A percentile compares a stretch with the other conserved stretches of the same genome.
phyloP scores from a whole-genome alignment of 2,113 vertebrate species.

The Psilopsiagon aurifrons region DNA sequence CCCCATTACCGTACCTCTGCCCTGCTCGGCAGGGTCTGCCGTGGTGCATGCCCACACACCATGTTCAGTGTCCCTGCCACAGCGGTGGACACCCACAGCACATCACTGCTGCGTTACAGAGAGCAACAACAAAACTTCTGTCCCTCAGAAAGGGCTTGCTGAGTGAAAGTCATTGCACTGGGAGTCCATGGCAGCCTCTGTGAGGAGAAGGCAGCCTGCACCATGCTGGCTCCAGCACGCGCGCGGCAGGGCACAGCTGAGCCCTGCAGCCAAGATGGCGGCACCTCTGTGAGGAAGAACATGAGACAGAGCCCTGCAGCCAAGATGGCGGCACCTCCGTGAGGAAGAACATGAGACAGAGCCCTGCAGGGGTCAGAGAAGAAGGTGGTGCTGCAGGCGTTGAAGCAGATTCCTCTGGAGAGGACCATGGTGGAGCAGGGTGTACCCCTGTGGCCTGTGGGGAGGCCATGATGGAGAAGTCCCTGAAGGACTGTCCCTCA shows the following conservation, averaged over 20 bases:
- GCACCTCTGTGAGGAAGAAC: not conserved
- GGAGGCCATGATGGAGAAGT: not conserved
- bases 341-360: not conserved
- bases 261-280: not conserved
- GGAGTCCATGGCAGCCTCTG: rapidly evolving
- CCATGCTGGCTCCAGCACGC: rapidly evolving
- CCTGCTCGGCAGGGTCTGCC: not conserved
- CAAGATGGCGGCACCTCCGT: not conserved
- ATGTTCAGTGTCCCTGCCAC: not conserved
- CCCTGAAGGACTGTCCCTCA: not conserved
- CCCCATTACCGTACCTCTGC: not conserved
- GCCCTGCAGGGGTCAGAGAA: not conserved
- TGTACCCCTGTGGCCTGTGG: not conserved
- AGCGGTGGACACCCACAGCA: not conserved
- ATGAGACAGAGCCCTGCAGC: not conserved
- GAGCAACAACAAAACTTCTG: not conserved
- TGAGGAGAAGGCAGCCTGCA: rapidly evolving
- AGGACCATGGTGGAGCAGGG: not conserved
- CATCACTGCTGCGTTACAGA: not conserved
- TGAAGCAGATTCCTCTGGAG: not conserved
- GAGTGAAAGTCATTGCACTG: not conserved
- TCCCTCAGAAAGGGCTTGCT: not conserved
- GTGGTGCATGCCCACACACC: rapidly evolving
- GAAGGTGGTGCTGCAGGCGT: not conserved
- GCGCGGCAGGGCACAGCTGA: not conserved